Evolutionary conservation across 1,140 invertebrate species (phyloP), one percentile per base, ranked within the genome.

Genomic region (Aphaenogaster ashmeadi): DNA sequence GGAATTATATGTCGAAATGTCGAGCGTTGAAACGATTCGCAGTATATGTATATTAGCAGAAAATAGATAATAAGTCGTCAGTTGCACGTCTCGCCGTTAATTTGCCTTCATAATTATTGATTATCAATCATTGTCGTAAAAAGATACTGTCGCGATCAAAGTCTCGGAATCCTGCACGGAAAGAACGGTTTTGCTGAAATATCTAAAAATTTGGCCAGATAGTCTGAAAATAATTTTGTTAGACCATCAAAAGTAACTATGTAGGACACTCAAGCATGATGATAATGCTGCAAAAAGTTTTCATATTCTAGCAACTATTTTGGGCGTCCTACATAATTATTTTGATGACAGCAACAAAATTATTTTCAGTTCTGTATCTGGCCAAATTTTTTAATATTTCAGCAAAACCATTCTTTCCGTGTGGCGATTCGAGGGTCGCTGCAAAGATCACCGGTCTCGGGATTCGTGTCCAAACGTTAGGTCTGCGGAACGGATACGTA

Each of bases 1-100:
- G 54, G 52, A 83, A 72, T 83, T 83, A 21, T 18, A 71, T 38
- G 21, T 71, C 36, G 50, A 81, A 71, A 54, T 56, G 44, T 66
- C 60, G 44, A 38, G 44, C 33, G 44, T 41, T 64, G 7, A 80
- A 67, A 80, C 33, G 18, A 71, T 41, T 1, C 60, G 18, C 66
- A 9, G 11, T 54, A 15, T n/a, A n/a, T n/a, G n/a, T 47, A 36
- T 13, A 41, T 27, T 41, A 52, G 4, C 21, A 44, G 38, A 71
- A 56, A 81, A 71, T 38, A 9, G 50, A 44, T 33, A 54, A 44
- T 58, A 36, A 83, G 75, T 74, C 33, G 13, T 41, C 27, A 47
- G 62, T 18, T 13, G 36, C 18, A 38, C 11, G 44, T 79, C 33
- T n/a, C 21, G 33, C 6, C 41, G 58, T 33, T 71, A 56, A 41